These are phyloP conservation scores for Trissonchulus latispiculum DNA, from an alignment of 2,888 invertebrate genomes.

Conservation along the genomic window DNA sequence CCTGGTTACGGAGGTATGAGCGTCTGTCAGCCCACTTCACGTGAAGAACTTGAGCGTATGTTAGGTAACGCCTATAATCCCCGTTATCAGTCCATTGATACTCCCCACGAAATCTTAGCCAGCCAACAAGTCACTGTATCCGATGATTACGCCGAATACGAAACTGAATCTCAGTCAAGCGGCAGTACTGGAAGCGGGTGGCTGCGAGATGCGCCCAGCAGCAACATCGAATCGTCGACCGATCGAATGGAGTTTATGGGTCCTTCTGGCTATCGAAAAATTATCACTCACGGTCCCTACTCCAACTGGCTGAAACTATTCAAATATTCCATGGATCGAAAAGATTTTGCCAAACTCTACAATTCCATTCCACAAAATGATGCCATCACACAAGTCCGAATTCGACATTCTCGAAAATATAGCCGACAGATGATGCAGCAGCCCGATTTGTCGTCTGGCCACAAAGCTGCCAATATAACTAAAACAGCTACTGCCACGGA, in stretches of 20 bases:
- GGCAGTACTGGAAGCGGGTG: background rate
- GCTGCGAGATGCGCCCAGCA: background rate
- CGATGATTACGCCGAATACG: background rate
- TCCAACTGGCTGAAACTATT: slow-evolving; percentile 5
- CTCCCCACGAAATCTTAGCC: background rate
- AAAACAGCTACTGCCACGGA: background rate
- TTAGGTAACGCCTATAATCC: background rate
- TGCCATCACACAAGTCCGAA: background rate
- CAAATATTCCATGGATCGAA: background rate
- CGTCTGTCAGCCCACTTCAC: background rate
- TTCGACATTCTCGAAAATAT: background rate
- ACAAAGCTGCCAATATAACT: background rate
- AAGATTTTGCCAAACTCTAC: background rate
- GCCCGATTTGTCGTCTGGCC: background rate
- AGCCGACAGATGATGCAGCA: background rate
- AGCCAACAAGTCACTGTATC: background rate
- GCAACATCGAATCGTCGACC: background rate
- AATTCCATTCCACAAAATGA: background rate
- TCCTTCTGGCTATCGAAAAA: background rate
- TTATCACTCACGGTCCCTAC: slow-evolving; percentile 5
- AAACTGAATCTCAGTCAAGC: background rate
- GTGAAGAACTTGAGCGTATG: background rate
- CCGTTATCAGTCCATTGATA: background rate
- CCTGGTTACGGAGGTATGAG: background rate
- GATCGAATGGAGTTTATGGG: background rate